Evolutionary conservation across 2,797 vertebrate species (phyloP), one percentile per base, ranked within the genome.

Genomic region (Lagocephalus sceleratus): DNA sequence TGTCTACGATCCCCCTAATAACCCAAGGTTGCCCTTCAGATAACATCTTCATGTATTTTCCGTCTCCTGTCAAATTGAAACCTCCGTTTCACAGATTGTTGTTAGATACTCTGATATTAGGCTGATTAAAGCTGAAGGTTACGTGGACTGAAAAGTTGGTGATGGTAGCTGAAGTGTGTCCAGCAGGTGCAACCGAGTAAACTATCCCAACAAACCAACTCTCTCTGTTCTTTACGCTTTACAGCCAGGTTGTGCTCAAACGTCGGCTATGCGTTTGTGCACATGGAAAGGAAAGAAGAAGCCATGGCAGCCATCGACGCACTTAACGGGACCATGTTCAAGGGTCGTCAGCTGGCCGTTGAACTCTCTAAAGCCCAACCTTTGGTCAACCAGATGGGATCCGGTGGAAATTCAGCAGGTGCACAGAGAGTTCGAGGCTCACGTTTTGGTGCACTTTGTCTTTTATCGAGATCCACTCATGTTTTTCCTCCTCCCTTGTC

Each of bases 271-370:
- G 93, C 96, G 23, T 99, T 99, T 89, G 94, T 99, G 83, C 95
- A 98, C 84, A 98, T 98, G 96, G 95, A 98, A 90, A 94, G 92
- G 75, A 95, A 96, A 86, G 96, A 95, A 73, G 95, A 96, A 51
- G 95, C 95, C 71, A 77, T 92, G 78, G 88, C 87, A 68, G 95
- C 96, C 61, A 97, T 97, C 53, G 94, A 96, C 11, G 93, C 92
- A 23, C 93, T 98, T 68, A 95, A 98, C 46, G 96, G 95, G 74
- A 96, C 94, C 85, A 93, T 94, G 69, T 93, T 92, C 82, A 98
- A 96, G 86, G 95, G 95, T 51, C 94, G 93, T 67, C 91, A 94
- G 72, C 91, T 98, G 78, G 94, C 95, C 35, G 95, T 98, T 75
- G 94, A 98, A 86, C 92, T 98, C 63, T 96, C 95, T 66, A 95